Evolutionary conservation across 2,113 vertebrate genomes (phyloP), one percentile per base, ranked within the genome.

Genomic region (Sardina pilchardus): DNA sequence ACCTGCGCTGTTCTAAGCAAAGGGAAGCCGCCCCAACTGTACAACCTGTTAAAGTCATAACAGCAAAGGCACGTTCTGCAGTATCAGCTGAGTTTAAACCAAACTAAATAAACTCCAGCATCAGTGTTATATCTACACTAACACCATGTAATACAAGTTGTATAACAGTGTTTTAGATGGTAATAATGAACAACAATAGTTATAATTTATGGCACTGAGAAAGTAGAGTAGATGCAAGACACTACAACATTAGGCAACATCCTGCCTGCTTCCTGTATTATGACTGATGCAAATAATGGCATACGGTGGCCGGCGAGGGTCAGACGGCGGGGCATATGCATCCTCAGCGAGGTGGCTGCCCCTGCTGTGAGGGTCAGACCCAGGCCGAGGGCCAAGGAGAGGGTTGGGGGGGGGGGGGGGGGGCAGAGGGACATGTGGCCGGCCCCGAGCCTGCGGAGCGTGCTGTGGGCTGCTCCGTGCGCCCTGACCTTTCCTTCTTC

Each of bases 201-300:
- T 42, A 26, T 63, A 24, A 63, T 63, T 26, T n/a, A 63, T 63
- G 24, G 0, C n/a, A 21, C 21, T 26, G 26, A 36, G 30, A n/a
- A n/a, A 78, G 71, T 36, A 36, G 71, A 78, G 71, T 17, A 36
- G 30, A 30, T n/a, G 30, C 63, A 34, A 71, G n/a, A 78, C 71
- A 78, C 71, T 78, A 78, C 71, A 78, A 78, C 59, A n/a, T 17
- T 26, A 17, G 12, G 14, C 30, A 12, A 78, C 21, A 78, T 78
- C 71, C 71, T 78, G 71, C 71, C 71, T 78, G 71, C 26, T 78
- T 78, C 30, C 71, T 78, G 71, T 78, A 78, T 78, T 78, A 78
- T 78, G 71, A 78, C 71, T 78, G 71, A 78, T 78, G 71, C 34
- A 36, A 78, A 30, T 71, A 71, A 36, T 78, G 71, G 71, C 71